Conservation (phyloP, 2,888 invertebrate genomes). For the Phengaris arion region DNA sequence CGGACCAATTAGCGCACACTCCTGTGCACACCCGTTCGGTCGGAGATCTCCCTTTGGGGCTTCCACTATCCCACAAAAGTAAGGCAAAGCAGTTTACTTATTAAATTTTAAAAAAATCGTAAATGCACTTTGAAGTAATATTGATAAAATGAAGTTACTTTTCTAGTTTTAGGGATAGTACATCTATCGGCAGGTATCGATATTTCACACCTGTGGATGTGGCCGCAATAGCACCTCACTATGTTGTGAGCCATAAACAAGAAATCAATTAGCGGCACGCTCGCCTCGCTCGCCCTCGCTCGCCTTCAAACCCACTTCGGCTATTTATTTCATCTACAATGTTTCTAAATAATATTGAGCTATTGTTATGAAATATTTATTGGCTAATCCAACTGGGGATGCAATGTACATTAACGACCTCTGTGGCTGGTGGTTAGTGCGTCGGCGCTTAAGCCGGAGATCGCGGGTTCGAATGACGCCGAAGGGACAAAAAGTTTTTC, state of each 20-base stretch:
- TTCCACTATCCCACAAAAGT: no score
- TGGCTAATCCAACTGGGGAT: background rate
- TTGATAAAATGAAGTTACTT: background rate
- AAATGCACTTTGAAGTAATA: no score
- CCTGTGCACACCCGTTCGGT: no score
- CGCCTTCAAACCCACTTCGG: background rate
- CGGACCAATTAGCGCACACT: no score
- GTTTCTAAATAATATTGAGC: slow-evolving; percentile 17
- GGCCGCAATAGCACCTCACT: background rate
- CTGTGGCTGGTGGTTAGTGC: no score
- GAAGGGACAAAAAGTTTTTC: no score
- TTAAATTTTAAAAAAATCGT: no score
- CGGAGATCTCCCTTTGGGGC: no score
- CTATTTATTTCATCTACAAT: slow-evolving; percentile 2
- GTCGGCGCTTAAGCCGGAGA: no score
- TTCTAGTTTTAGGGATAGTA: background rate
- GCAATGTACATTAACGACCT: background rate
- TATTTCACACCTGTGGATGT: slow-evolving; percentile 17
- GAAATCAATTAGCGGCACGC: slow-evolving; percentile 17
- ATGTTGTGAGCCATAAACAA: slow-evolving; percentile 18
- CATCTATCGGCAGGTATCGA: background rate
- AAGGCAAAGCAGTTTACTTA: no score
- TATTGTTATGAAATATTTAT: background rate
- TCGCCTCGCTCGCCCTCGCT: background rate
- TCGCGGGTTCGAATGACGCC: no score